phyloP scores from a whole-genome alignment of 2,797 vertebrate species.

The Atherinosoma microstoma region DNA sequence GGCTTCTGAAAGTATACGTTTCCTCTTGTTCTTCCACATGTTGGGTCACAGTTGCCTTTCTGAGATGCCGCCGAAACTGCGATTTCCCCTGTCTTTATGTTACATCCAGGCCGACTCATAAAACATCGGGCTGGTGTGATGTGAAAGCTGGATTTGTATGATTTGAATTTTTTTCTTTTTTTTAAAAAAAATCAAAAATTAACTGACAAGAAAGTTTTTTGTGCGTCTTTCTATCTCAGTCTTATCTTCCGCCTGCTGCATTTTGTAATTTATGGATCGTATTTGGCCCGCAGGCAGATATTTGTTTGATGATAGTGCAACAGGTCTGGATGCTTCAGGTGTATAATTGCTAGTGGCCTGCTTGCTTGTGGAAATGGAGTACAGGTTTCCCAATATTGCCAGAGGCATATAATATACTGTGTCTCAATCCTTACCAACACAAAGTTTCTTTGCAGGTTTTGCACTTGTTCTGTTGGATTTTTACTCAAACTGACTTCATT shows the following conservation, averaged over 20 bases:
- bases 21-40: constrained; percentile 59
- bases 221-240: constrained; percentile 47
- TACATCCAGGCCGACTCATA: constrained; percentile 58
- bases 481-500: constrained; percentile 61
- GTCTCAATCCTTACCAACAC: constrained; percentile 43
- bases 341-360: constrained; percentile 85
- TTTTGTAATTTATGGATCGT: constrained; percentile 81
- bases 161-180: constrained; percentile 8
- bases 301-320: constrained; percentile 87
- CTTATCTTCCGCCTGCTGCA: constrained; percentile 59
- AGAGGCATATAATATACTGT: constrained; percentile 63
- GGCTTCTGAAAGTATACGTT: constrained; percentile 83
- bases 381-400: constrained; percentile 77
- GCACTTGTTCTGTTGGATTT: constrained; percentile 55
- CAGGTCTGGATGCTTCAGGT: constrained; percentile 86
- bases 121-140: constrained; percentile 44
- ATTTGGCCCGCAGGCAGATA: constrained; percentile 82
- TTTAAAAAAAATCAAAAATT: constrained; percentile 5
- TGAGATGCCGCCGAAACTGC: constrained; percentile 36
- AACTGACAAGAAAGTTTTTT: constrained; percentile 48
- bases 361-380: constrained; percentile 82
- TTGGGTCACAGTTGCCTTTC: constrained; percentile 52
- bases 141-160: constrained; percentile 27
- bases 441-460: constrained; percentile 18
- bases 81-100: constrained; percentile 55